These are phyloP conservation scores for Cotesia congregata DNA, from an alignment of 2,888 invertebrate genomes.

Conservation along the genomic window DNA sequence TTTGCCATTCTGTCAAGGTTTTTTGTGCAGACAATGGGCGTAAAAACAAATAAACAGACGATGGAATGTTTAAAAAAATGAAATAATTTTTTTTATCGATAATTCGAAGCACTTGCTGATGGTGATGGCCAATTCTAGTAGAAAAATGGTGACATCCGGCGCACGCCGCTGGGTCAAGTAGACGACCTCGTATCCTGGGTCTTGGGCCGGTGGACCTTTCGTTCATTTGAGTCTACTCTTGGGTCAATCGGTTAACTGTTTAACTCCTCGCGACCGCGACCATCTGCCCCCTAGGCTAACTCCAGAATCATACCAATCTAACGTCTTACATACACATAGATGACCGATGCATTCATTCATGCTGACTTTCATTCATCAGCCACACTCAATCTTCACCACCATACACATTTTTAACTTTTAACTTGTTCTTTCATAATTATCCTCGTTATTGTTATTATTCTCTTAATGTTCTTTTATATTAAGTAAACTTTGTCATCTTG, in stretches of 20 bases:
- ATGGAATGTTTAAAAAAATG: not conserved
- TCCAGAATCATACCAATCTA: constrained; percentile 34
- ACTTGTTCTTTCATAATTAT: not conserved
- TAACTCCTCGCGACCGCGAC: constrained; percentile 63
- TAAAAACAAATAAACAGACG: not conserved
- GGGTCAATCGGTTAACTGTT: constrained; percentile 65
- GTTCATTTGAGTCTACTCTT: constrained; percentile 58
- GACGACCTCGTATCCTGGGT: constrained; percentile 69
- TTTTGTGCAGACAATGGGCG: not conserved
- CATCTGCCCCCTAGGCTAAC: constrained; percentile 62
- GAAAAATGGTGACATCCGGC: constrained; percentile 68
- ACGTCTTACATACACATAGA: constrained; percentile 32
- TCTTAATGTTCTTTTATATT: constrained; percentile 16
- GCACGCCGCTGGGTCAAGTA: constrained; percentile 67
- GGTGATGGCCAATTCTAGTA: constrained; percentile 61
- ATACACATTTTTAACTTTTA: not conserved
- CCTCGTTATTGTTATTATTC: not conserved
- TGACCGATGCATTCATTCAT: constrained; percentile 19
- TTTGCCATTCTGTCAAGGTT: not conserved
- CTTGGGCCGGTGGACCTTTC: constrained; percentile 56
- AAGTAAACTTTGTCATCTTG: constrained; percentile 12
- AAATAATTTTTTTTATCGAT: constrained; percentile 24
- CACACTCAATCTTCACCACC: not conserved
- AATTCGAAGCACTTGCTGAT: constrained; percentile 50
- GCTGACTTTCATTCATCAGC: constrained; percentile 26